Conservation (phyloP, 2,888 invertebrate species). For the Serrognathus titanus region DNA sequence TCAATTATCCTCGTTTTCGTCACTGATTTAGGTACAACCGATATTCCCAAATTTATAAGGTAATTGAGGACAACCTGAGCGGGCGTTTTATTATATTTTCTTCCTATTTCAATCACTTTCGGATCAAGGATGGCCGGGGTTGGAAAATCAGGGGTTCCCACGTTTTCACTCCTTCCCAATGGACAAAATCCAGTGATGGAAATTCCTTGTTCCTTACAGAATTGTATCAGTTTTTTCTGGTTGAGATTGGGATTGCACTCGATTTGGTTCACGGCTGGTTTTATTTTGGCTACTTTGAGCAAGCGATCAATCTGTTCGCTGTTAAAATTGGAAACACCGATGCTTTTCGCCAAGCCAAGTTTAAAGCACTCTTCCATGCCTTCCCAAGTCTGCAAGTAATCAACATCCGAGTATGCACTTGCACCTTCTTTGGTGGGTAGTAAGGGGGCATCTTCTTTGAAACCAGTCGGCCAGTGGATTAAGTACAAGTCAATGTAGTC, state of each 20-base stretch:
- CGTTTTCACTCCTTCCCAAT: constrained; percentile 59
- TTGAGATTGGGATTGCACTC: constrained; percentile 65
- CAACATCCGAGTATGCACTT: constrained; percentile 54
- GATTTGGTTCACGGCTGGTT: constrained; percentile 63
- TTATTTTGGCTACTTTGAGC: constrained; percentile 54
- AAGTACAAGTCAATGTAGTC: constrained; percentile 43
- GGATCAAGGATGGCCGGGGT: constrained; percentile 55
- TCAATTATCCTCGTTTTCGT: constrained; percentile 65
- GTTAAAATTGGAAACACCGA: constrained; percentile 80
- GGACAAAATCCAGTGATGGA: constrained; percentile 71
- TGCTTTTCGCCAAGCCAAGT: constrained; percentile 61
- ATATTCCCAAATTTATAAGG: constrained; percentile 51
- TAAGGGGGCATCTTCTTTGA: constrained; percentile 48
- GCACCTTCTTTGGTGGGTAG: constrained; percentile 50
- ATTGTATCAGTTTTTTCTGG: constrained; percentile 65
- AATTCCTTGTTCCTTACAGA: constrained; percentile 63
- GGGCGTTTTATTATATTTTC: constrained; percentile 61
- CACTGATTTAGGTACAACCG: constrained; percentile 80
- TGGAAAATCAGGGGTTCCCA: constrained; percentile 49
- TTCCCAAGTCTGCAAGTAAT: constrained; percentile 71
- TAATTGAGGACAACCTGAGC: constrained; percentile 63
- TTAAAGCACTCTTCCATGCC: constrained; percentile 70
- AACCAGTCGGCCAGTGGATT: constrained; percentile 46
- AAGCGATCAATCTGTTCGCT: constrained; percentile 64
- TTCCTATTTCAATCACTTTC: constrained; percentile 53